A percentile compares a stretch with the other conserved stretches of the same genome.
phyloP scores from a whole-genome alignment of 1,140 invertebrate genomes.

The Mylabris phalerata region DNA sequence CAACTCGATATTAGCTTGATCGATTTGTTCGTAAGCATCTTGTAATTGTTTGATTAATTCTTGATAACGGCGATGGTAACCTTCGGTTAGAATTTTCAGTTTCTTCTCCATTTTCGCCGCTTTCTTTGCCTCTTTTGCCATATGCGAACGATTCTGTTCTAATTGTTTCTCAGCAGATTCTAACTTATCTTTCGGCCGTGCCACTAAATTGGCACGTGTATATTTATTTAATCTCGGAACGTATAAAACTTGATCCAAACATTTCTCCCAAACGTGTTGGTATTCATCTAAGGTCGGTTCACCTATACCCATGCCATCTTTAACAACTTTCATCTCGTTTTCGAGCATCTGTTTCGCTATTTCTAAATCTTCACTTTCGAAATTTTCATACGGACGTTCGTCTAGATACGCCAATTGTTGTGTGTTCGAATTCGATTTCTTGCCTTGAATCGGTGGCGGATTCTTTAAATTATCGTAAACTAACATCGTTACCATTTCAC shows the following conservation, averaged over 20 bases:
- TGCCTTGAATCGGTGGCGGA: constrained; percentile 44
- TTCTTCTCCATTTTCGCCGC: constrained; percentile 98
- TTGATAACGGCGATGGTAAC: constrained; percentile 81
- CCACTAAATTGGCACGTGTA: constrained; percentile 87
- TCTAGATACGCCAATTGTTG: constrained; percentile 76
- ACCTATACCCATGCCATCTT: constrained; percentile 90
- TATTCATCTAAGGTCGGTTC: constrained; percentile 74
- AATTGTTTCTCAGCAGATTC: constrained; percentile 89
- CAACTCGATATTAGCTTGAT: constrained; percentile 80
- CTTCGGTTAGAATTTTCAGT: constrained; percentile 86
- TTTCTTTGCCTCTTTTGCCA: constrained; percentile 91
- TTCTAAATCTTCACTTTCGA: constrained; percentile 62
- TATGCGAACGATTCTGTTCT: constrained; percentile 88
- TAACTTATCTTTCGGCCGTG: constrained; percentile 95
- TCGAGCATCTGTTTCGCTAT: constrained; percentile 61
- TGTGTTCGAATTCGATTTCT: constrained; percentile 36
- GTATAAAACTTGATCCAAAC: constrained; percentile 60
- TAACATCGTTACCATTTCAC: constrained; percentile 94
- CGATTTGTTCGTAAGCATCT: constrained; percentile 83
- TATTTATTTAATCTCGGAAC: constrained; percentile 51
- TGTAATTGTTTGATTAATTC: constrained; percentile 84
- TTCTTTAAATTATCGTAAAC: constrained; percentile 79
- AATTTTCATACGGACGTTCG: constrained; percentile 75
- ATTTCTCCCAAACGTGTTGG: constrained; percentile 87
- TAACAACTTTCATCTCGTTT: constrained; percentile 84